phyloP scores from a whole-genome alignment of 2,797 vertebrate species.

The Enteromius argenteus region DNA sequence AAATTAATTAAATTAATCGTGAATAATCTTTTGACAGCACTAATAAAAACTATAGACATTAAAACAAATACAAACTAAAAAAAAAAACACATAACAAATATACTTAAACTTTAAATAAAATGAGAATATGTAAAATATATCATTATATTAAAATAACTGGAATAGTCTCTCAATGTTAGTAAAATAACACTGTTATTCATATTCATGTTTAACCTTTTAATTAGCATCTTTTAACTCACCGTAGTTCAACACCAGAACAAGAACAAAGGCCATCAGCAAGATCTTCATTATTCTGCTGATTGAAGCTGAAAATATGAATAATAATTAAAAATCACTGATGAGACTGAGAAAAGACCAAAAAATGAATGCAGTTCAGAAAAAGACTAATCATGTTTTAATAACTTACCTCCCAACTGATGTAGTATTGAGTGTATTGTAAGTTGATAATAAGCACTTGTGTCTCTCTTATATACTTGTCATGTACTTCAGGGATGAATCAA shows the following conservation, averaged over 20 bases:
- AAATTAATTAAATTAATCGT: too few species aligned
- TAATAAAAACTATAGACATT: too few species aligned
- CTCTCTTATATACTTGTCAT: conserved; percentile 17
- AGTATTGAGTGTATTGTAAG: background rate
- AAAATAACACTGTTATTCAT: background rate
- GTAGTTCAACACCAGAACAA: conserved; percentile 70
- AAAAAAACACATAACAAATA: too few species aligned
- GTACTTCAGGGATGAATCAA: background rate
- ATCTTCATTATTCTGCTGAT: conserved; percentile 73
- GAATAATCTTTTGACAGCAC: too few species aligned
- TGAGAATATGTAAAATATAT: too few species aligned
- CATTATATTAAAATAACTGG: background rate
- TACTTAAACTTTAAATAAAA: too few species aligned
- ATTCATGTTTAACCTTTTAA: conserved; percentile 41
- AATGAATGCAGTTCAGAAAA: background rate
- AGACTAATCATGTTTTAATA: background rate
- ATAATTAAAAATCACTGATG: background rate
- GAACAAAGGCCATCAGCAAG: conserved; percentile 65
- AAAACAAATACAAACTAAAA: too few species aligned
- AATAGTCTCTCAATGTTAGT: background rate
- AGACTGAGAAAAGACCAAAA: background rate
- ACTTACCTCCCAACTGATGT: background rate
- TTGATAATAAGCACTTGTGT: background rate
- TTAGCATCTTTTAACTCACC: conserved; percentile 75
- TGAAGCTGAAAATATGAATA: background rate